Evolutionary conservation across 2,888 invertebrate species (phyloP), one percentile per base, ranked within the genome.

Genomic region (Adelognathus sp.): DNA sequence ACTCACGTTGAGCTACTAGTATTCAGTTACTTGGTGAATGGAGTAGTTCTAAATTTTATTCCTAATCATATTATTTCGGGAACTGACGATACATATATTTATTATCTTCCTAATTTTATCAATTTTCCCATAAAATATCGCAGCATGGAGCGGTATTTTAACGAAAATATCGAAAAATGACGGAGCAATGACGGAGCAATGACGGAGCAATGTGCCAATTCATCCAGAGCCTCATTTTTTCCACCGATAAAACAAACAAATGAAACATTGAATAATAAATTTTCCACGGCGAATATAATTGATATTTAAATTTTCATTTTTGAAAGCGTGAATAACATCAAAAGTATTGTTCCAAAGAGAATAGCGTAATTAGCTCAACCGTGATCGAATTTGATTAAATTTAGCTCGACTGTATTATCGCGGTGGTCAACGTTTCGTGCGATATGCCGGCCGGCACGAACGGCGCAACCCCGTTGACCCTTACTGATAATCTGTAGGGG

Each of bases 351-450:
- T 21, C 2, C 11, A 29, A 21, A 3, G 9, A n/a, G 46, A 33
- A 14, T 44, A 2, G 33, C 31, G 16, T 5, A 41, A 29, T n/a
- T 18, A 5, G 16, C 29, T 6, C 1, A n/a, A 21, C 29, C 3
- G 33, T 61, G 9, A 64, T 14, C 50, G 46, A 46, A 11, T 21
- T 46, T 33, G 36, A 56, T n/a, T 58, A 21, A 33, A 63, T 44
- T 33, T 11, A n/a, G 3, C 6, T 21, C 24, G 24, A 50, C 44
- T 1, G 9, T 29, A 11, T 14, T 4, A 27, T 29, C 14, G 31
- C 14, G 31, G 11, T 11, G n/a, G 11, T 63, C 39, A 31, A 31
- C 31, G 46, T 50, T 44, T 31, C 46, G 24, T 50, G n/a, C 14
- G n/a, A 50, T 64, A 14, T 33, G 29, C 7, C 50, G 11, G 50